Evolutionary conservation across 2,888 invertebrate species (phyloP), one percentile per base, ranked within the genome.

Genomic region (Papilio elwesi): DNA sequence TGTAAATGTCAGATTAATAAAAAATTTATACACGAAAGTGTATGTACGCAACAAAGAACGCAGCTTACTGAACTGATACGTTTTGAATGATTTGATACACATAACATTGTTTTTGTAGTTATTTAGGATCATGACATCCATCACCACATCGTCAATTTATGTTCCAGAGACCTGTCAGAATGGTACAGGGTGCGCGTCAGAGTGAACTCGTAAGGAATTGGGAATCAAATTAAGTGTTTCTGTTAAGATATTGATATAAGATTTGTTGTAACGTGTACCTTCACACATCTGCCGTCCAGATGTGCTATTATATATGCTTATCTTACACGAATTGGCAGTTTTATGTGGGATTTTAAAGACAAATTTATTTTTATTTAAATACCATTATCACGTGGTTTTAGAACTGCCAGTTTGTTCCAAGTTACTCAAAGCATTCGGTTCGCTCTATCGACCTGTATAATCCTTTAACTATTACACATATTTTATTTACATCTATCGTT

Each of bases 111-210:
- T 47, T 72, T 68, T 38, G 26, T 65, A 73, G 55, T 74, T 74
- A 76, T 66, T 73, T 79, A 83, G 81, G 78, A 75, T 87, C 89
- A 87, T 87, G 81, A 89, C 89, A 88, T 85, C 85, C 87, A 82
- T 90, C 90, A 91, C 90, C 86, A 82, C 87, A 84, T 88, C 90
- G 87, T 90, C 83, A 88, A 89, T 94, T 93, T 94, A 88, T 94
- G 92, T 94, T 94, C 86, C 94, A 94, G 94, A 95, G 94, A 94
- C 93, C 95, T 97, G 94, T 95, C 95, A 93, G 96, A 96, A 94
- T 96, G 96, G 95, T 97, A 96, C 96, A 95, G 96, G 95, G 96
- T 96, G 95, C 96, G 96, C 95, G 96, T 97, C 95, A 96, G 96
- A 95, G 95, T 97, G 92, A 96, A 96, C 94, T 96, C 97, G 97